phyloP scores from a whole-genome alignment of 2,888 invertebrate genomes.

The Volucella inanis region DNA sequence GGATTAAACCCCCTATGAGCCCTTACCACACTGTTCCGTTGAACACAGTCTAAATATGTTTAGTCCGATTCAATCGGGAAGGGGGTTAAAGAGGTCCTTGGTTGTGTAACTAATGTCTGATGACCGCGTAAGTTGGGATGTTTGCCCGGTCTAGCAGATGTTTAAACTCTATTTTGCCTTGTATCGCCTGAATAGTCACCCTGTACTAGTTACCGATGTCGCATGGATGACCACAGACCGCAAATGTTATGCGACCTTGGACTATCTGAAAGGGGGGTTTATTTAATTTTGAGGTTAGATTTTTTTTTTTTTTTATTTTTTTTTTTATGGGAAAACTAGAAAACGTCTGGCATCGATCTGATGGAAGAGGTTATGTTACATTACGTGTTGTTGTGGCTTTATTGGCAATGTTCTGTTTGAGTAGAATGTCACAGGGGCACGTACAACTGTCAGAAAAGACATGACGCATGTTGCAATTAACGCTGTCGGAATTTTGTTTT shows the following conservation, averaged over 20 bases:
- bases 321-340: neutral
- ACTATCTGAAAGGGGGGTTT: neutral
- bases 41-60: too few species aligned
- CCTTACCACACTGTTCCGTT: too few species aligned
- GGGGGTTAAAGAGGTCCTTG: slow-evolving; percentile 30
- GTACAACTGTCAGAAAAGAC: neutral
- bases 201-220: slow-evolving; percentile 26
- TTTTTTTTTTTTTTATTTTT: too few species aligned
- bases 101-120: slow-evolving; percentile 57
- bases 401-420: slow-evolving; percentile 4
- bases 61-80: neutral
- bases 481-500: neutral
- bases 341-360: slow-evolving; percentile 9
- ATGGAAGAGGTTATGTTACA: neutral
- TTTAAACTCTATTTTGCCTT: slow-evolving; percentile 41
- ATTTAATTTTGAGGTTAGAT: slow-evolving; percentile 10
- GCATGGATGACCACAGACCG: slow-evolving; percentile 48
- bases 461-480: neutral
- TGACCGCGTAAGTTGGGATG: slow-evolving; percentile 57
- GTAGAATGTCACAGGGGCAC: neutral
- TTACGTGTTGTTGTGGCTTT: slow-evolving; percentile 18
- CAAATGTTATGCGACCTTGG: slow-evolving; percentile 51
- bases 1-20: neutral
- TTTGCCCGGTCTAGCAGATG: slow-evolving; percentile 53
- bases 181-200: neutral